Conservation (phyloP, 2,113 vertebrate species). For the Cryptotis parvus region DNA sequence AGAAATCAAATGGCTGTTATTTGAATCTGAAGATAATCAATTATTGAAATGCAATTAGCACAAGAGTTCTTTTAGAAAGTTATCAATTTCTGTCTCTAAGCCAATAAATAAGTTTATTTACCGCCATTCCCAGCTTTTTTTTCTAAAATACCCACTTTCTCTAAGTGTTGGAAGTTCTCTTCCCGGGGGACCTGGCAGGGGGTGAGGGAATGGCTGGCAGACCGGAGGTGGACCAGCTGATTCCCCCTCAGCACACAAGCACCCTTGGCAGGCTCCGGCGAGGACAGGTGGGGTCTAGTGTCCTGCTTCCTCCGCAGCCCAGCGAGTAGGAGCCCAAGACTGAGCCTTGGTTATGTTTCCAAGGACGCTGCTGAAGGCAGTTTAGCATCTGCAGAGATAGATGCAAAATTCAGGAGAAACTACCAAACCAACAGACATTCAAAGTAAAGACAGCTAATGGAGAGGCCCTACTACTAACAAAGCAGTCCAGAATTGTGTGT, state of each 20-base stretch:
- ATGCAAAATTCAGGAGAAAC: constrained; percentile 14
- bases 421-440: not conserved
- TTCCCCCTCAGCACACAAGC: too few species aligned
- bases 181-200: too few species aligned
- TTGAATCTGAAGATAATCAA: not conserved
- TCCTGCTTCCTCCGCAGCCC: not conserved
- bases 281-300: not conserved
- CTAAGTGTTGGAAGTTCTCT: too few species aligned
- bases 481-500: not conserved
- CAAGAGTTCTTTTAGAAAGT: not conserved
- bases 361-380: not conserved
- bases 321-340: not conserved
- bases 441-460: not conserved
- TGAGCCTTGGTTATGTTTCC: not conserved
- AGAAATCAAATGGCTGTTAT: not conserved
- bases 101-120: not conserved
- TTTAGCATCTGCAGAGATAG: not conserved
- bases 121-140: not conserved
- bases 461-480: not conserved
- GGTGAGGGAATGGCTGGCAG: too few species aligned
- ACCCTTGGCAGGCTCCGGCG: not conserved
- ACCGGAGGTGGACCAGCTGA: too few species aligned
- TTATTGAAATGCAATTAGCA: not conserved
- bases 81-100: not conserved
- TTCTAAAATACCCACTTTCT: not conserved